These are phyloP conservation scores for Ditylenchus weischeri DNA, from an alignment of 2,888 invertebrate species.

Conservation along the genomic window DNA sequence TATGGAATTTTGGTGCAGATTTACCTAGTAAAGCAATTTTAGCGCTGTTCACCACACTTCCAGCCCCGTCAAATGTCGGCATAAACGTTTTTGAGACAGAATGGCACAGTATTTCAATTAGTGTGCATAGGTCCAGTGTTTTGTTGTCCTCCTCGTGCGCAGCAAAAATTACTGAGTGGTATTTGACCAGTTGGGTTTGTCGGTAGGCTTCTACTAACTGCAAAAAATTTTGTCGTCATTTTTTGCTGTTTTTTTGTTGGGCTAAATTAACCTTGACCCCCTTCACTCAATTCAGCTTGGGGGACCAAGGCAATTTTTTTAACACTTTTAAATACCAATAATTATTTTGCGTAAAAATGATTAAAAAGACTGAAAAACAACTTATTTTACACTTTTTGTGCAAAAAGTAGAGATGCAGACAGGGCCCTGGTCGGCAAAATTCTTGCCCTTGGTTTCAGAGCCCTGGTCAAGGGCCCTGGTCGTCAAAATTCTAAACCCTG, in stretches of 20 bases:
- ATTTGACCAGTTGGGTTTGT: slow-evolving; percentile 60
- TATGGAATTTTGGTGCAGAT: background rate
- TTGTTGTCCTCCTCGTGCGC: slow-evolving; percentile 27
- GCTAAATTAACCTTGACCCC: too few species aligned
- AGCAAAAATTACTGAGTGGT: slow-evolving; percentile 3
- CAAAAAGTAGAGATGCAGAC: too few species aligned
- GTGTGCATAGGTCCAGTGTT: slow-evolving; percentile 26
- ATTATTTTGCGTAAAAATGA: too few species aligned
- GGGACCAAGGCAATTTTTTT: too few species aligned
- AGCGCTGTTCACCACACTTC: slow-evolving; percentile 41
- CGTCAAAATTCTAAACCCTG: too few species aligned
- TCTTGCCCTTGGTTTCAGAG: too few species aligned
- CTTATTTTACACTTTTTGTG: too few species aligned
- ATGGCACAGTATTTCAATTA: slow-evolving; percentile 30
- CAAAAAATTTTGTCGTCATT: slow-evolving; percentile 63
- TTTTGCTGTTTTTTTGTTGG: background rate
- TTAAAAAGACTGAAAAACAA: too few species aligned
- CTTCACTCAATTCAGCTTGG: too few species aligned
- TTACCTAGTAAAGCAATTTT: slow-evolving; percentile 70
- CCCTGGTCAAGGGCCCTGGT: too few species aligned
- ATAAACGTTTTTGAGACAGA: slow-evolving; percentile 32
- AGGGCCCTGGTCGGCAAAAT: too few species aligned
- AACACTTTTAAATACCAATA: too few species aligned
- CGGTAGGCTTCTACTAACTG: slow-evolving; percentile 71
- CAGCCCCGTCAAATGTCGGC: slow-evolving; percentile 12